Conservation (phyloP, 2,797 vertebrate species). For the Caiman crocodilus region DNA sequence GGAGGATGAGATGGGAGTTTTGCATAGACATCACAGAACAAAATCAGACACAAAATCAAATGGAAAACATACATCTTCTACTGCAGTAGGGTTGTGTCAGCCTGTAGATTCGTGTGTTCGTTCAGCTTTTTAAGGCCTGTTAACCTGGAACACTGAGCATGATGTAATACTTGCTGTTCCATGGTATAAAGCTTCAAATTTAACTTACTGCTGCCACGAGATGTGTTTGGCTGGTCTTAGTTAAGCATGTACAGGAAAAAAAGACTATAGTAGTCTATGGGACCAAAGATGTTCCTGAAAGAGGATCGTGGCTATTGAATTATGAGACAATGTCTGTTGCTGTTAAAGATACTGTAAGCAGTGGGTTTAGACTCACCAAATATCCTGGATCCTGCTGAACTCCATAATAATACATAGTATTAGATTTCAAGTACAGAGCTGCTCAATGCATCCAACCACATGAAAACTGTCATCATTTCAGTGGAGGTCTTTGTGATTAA, state of each 20-base stretch:
- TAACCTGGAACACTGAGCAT: not conserved
- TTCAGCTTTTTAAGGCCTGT: rapidly evolving
- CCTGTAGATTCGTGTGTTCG: rapidly evolving
- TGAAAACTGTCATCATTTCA: not conserved
- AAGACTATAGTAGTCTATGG: not conserved
- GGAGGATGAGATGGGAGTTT: rapidly evolving
- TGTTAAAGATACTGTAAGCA: not conserved
- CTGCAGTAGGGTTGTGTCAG: not conserved
- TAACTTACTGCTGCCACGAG: rapidly evolving
- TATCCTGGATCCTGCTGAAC: not conserved
- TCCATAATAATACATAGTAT: slow-evolving; percentile 54
- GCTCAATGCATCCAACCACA: not conserved
- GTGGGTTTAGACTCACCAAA: not conserved
- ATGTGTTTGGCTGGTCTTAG: not conserved
- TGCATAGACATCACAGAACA: not conserved
- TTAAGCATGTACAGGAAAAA: not conserved
- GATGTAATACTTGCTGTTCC: rapidly evolving
- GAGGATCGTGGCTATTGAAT: not conserved
- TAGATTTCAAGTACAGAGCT: not conserved
- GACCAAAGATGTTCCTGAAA: not conserved
- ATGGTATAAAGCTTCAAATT: not conserved
- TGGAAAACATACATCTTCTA: too few relatives aligned
- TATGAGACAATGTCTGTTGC: not conserved
- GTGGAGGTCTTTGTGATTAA: slow-evolving; percentile 31
- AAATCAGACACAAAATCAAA: not conserved